Percentiles rank a stretch among this genome's conserved stretches.
phyloP scores from a whole-genome alignment of 30 jellyfish, hydroid and myxozoan species.

The Clytia hemisphaerica region DNA sequence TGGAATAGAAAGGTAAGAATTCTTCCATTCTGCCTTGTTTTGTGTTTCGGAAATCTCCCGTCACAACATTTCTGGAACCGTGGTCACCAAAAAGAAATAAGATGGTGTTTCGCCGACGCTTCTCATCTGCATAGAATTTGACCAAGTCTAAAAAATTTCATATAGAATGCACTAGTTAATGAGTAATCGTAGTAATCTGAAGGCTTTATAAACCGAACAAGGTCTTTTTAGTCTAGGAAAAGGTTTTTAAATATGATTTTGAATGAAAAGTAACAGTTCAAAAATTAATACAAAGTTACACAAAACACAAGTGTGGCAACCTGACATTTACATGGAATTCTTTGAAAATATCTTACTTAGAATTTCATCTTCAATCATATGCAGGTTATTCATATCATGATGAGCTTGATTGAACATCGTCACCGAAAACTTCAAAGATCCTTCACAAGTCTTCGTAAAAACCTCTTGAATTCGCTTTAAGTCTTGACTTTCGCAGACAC shows the following conservation, averaged over 20 bases:
- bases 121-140: not conserved
- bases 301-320: no score
- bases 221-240: no score
- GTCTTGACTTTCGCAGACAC: no score
- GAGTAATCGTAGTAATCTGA: no score
- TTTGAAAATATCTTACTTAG: not conserved
- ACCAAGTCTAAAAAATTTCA: conserved; percentile 24
- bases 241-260: no score
- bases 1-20: conserved; percentile 49
- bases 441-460: conserved; percentile 28
- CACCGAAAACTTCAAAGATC: conserved; percentile 35
- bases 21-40: conserved; percentile 57
- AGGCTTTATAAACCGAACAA: no score
- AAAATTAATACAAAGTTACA: no score
- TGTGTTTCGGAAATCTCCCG: conserved; percentile 24
- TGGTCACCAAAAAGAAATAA: conserved; percentile 46
- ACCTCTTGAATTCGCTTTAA: no score
- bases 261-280: no score
- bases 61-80: conserved; percentile 41
- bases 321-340: no score
- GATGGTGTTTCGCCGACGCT: conserved; percentile 28
- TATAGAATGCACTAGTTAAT: no score
- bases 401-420: conserved; percentile 42
- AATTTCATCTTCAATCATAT: conserved; percentile 29
- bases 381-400: conserved; percentile 22